These are phyloP conservation scores for Phalacrocorax brasilianus DNA, from an alignment of 2,113 vertebrate genomes.

Conservation along the genomic window DNA sequence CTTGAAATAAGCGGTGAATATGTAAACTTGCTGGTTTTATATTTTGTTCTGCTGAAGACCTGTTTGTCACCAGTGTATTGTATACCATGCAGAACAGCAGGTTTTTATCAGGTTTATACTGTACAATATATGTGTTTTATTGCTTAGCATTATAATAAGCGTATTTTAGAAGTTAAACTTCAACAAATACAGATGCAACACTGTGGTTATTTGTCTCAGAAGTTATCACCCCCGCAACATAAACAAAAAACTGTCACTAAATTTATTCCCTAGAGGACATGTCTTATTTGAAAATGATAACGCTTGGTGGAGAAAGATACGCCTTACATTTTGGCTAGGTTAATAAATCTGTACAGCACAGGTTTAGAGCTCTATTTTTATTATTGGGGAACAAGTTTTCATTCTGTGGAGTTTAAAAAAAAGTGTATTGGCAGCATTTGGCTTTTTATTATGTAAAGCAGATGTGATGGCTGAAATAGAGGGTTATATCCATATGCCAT, in stretches of 20 bases:
- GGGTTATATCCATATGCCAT: background rate
- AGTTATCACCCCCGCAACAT: background rate
- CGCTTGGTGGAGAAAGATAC: background rate
- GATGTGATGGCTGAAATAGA: background rate
- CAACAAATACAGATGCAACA: background rate
- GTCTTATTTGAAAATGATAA: background rate
- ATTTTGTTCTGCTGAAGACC: background rate
- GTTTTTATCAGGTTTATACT: background rate
- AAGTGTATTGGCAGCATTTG: background rate
- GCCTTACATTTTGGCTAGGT: background rate
- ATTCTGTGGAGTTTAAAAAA: background rate
- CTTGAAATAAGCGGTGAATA: background rate
- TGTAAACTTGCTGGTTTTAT: background rate
- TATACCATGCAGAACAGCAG: background rate
- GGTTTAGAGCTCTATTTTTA: background rate
- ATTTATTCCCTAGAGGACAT: background rate
- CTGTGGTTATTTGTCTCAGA: background rate
- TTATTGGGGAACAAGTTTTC: background rate
- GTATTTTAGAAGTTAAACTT: background rate
- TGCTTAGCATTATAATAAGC: background rate
- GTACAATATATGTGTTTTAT: background rate
- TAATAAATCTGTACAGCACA: background rate
- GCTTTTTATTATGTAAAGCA: background rate
- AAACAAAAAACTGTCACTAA: background rate
- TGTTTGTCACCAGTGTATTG: background rate